Base-by-base conservation (phyloP, 2,113 vertebrate species). In the Peromyscus maniculatus region DNA sequence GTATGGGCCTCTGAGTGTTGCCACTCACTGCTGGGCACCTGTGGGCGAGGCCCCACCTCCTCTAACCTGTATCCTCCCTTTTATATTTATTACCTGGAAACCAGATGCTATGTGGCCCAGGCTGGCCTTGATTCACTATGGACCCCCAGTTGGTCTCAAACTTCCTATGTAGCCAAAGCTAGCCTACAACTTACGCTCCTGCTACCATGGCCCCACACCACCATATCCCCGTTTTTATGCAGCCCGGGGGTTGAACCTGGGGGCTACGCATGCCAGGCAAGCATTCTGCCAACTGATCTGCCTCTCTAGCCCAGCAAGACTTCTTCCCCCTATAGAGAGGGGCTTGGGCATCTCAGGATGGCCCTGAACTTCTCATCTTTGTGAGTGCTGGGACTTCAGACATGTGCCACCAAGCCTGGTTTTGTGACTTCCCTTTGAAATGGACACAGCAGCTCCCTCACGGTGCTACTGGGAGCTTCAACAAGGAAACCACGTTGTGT, bases 1-100 rank as follows among this genome's bases (percentile, higher is more conserved):
- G 33, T 26, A 10, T 8, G 39, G 36, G 0, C 0, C 0, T 6
- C 80, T 64, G 67, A 1, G 4, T n/a, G 36, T 43, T 17, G 33
- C 28, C 19, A 0, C 52, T 19, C 22, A 2, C 57, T n/a, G 72
- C 26, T n/a, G 7, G 46, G 79, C 46, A 91, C 69, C 16, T 5
- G 1, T 0, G 4, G 59, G 49, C 33, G 16, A 78, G 87, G 10
- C 46, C 15, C 55, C 13, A 0, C n/a, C 84, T 31, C 33, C 64
- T 57, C 8, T 72, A 69, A 5, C 59, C 64, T 72, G 24, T 1
- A 57, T 55, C 49, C 39, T 8, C 46, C 36, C 43, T 52, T 55
- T 69, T 22, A 19, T 66, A 33, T 67, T 17, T 87, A 49, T 55
- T 33, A 24, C 67, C 33, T 87, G 71, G 66, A 71, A 21, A 24